Conservation (phyloP, 2,888 invertebrate species). For the Drosophila putrida region DNA sequence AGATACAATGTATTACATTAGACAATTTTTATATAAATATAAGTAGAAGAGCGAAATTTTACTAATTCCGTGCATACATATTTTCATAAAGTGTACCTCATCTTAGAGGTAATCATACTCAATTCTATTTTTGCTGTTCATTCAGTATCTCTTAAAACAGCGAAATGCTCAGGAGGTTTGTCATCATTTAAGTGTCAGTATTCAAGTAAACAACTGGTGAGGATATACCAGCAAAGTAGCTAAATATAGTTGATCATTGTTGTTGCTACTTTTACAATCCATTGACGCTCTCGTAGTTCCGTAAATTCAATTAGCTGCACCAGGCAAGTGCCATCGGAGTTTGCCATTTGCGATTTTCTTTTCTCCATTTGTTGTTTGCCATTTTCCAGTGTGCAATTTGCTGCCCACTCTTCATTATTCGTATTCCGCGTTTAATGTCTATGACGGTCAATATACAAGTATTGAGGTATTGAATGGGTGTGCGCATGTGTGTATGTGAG, state of each 20-base stretch:
- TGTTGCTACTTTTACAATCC: neutral
- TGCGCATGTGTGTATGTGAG: constrained; percentile 3
- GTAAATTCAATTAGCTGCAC: constrained; percentile 66
- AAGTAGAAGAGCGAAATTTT: too few relatives aligned
- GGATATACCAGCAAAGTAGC: constrained; percentile 2
- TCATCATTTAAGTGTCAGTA: too few relatives aligned
- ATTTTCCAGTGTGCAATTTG: constrained; percentile 38
- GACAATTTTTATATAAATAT: too few relatives aligned
- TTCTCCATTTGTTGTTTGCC: constrained; percentile 25
- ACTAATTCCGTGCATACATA: too few relatives aligned
- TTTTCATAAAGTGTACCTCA: too few relatives aligned
- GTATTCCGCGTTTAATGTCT: constrained; percentile 48
- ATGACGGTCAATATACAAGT: constrained; percentile 25
- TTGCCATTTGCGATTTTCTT: constrained; percentile 21
- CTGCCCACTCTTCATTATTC: constrained; percentile 51
- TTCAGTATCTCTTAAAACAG: too few relatives aligned
- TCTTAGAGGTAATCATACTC: too few relatives aligned
- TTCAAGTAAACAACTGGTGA: neutral
- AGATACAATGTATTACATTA: too few relatives aligned
- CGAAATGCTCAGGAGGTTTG: neutral
- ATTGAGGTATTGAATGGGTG: neutral
- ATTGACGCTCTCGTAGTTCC: neutral
- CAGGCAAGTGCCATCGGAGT: constrained; percentile 30
- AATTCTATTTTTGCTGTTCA: too few relatives aligned
- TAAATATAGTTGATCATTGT: constrained; percentile 5